These are phyloP conservation scores for Oreochromis mossambicus DNA, from an alignment of 2,797 vertebrate genomes.

Conservation along the genomic window DNA sequence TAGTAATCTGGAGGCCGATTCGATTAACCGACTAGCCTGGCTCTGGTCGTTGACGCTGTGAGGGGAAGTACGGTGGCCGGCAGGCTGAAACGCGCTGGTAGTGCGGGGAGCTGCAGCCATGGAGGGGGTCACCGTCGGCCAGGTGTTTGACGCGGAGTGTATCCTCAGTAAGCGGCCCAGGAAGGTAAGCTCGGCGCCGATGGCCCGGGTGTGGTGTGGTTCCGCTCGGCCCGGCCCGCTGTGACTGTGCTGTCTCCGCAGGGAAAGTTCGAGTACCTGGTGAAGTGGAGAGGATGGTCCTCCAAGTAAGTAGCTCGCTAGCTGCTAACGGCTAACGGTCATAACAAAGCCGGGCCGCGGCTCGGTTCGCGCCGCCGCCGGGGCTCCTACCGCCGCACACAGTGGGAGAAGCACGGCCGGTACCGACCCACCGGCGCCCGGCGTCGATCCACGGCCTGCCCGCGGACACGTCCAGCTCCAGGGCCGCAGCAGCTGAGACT, in stretches of 20 bases:
- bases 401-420: not conserved
- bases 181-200: constrained; percentile 75
- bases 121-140: constrained; percentile 81
- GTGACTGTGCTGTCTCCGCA: constrained; percentile 56
- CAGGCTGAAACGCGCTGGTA: not conserved
- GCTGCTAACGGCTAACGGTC: constrained; percentile 39
- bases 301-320: constrained; percentile 85
- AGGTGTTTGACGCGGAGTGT: constrained; percentile 93
- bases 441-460: not conserved
- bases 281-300: constrained; percentile 95
- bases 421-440: not conserved
- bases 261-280: constrained; percentile 93
- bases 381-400: not conserved
- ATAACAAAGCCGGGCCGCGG: constrained; percentile 21
- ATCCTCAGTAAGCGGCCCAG: constrained; percentile 90
- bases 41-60: not conserved
- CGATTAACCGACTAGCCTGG: not conserved
- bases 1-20: not conserved
- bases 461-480: not conserved
- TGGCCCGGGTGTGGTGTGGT: not conserved
- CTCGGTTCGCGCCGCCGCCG: not conserved
- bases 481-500: not conserved
- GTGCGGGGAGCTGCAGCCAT: constrained; percentile 48
- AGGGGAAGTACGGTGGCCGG: constrained; percentile 43
- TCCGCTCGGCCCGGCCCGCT: not conserved